Percentiles rank a stretch among this genome's conserved stretches.
phyloP scores from a whole-genome alignment of 2,797 vertebrate species.

The Muscicapa striata region DNA sequence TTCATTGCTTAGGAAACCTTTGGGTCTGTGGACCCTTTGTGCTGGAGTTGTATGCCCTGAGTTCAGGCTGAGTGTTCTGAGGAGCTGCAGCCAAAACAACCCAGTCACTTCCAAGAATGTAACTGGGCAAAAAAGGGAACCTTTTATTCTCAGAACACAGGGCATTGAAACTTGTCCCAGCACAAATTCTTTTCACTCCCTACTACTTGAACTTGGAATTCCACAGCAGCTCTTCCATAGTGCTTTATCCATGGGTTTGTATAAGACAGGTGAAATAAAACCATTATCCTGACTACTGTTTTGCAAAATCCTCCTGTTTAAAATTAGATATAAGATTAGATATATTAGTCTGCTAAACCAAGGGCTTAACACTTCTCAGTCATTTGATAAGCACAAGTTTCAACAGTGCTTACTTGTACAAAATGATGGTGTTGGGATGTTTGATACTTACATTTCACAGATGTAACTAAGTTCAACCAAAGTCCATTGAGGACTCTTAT shows the following conservation, averaged over 20 bases:
- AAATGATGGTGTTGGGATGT: neutral
- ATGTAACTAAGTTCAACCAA: neutral
- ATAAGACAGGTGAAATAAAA: conserved; percentile 1
- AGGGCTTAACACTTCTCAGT: neutral
- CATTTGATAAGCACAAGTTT: neutral
- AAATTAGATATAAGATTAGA: neutral
- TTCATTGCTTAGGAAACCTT: conserved; percentile 31
- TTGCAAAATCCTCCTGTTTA: neutral
- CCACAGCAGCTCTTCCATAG: neutral
- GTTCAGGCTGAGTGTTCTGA: conserved; percentile 41
- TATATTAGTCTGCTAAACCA: neutral
- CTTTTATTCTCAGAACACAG: conserved; percentile 50
- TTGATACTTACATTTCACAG: neutral
- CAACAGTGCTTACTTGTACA: neutral
- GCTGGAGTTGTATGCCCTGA: neutral
- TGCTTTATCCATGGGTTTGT: neutral
- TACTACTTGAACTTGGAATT: conserved; percentile 2
- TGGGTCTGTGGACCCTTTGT: neutral
- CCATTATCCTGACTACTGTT: neutral
- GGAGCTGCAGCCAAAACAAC: conserved; percentile 58
- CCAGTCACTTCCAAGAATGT: conserved; percentile 48
- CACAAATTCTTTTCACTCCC: conserved; percentile 4
- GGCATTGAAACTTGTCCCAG: conserved; percentile 45
- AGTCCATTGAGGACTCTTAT: neutral
- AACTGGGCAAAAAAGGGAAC: conserved; percentile 4